A percentile compares a stretch with the other conserved stretches of the same genome.
phyloP scores from a whole-genome alignment of 2,797 vertebrate species.

The Odontamblyopus rebecca region DNA sequence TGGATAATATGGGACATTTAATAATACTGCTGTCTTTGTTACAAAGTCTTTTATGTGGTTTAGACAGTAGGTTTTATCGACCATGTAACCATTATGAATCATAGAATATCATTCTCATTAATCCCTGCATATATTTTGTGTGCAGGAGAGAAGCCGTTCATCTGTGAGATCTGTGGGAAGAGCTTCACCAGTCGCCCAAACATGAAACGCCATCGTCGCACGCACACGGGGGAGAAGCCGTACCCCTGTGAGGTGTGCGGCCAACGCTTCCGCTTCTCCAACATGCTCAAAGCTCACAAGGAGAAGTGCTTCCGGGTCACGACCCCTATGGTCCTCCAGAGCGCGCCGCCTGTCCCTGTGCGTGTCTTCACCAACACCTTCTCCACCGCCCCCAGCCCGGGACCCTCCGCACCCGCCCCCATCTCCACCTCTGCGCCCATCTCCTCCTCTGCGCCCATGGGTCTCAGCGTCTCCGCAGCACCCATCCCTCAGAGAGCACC shows the following conservation, averaged over 20 bases:
- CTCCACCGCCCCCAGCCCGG: slow-evolving; percentile 69
- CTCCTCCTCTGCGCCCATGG: slow-evolving; percentile 77
- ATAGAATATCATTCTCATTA: too few species aligned
- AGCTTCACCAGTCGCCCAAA: slow-evolving; percentile 98
- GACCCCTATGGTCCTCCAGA: slow-evolving; percentile 86
- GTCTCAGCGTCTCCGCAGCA: slow-evolving; percentile 75
- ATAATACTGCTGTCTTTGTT: too few species aligned
- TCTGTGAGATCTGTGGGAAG: slow-evolving; percentile 97
- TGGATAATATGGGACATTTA: too few species aligned
- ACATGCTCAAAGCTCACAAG: slow-evolving; percentile 97
- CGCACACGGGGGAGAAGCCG: slow-evolving; percentile 94
- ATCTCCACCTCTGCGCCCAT: slow-evolving; percentile 49
- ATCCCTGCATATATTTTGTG: slow-evolving; percentile 4
- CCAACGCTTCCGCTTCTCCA: slow-evolving; percentile 95
- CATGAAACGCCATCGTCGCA: slow-evolving; percentile 96
- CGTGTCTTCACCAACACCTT: slow-evolving; percentile 75
- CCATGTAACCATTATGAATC: too few species aligned
- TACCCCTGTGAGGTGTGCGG: slow-evolving; percentile 93
- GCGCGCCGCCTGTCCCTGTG: slow-evolving; percentile 80
- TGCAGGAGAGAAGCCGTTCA: slow-evolving; percentile 95
- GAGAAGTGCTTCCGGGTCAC: slow-evolving; percentile 95
- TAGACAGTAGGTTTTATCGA: too few species aligned
- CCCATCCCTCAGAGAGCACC: slow-evolving; percentile 76
- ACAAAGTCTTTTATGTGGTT: too few species aligned
- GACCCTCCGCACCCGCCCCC: slow-evolving; percentile 62